Conservation (phyloP, 2,797 vertebrate species). For the Dromococcyx pavoninus region DNA sequence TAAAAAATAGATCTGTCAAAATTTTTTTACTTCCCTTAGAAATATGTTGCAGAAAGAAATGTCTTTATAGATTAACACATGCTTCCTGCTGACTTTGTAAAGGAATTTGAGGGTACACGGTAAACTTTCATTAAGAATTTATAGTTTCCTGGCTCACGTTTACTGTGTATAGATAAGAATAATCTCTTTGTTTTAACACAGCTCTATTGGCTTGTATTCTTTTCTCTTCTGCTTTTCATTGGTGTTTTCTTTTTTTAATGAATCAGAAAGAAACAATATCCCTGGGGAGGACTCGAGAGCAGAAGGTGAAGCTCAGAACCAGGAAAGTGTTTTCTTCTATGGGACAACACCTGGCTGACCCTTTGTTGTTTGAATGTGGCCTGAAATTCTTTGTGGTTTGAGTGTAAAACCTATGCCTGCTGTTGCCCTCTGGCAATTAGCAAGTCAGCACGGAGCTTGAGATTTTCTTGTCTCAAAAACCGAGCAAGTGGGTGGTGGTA, state of each 20-base stretch:
- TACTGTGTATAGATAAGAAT: conserved; percentile 39
- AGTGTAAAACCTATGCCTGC: neutral
- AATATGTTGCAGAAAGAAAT: neutral
- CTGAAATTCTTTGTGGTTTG: conserved; percentile 26
- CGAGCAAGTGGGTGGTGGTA: neutral
- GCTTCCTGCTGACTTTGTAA: conserved; percentile 46
- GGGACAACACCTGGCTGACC: conserved; percentile 68
- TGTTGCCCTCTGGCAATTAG: conserved; percentile 10
- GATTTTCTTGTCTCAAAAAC: neutral
- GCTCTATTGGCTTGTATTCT: neutral
- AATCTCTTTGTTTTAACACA: conserved; percentile 33
- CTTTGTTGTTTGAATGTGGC: conserved; percentile 26
- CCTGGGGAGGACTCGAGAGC: neutral
- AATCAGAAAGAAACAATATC: conserved; percentile 5
- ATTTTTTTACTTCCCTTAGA: neutral
- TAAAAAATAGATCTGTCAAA: neutral
- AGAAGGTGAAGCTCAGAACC: conserved; percentile 49
- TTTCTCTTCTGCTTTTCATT: neutral
- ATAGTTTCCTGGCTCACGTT: conserved; percentile 27
- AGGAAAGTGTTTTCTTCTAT: conserved; percentile 53
- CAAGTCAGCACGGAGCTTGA: conserved; percentile 10
- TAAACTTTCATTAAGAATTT: conserved; percentile 62
- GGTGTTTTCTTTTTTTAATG: neutral
- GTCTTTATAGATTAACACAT: neutral
- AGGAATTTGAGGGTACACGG: conserved; percentile 16